Evolutionary conservation across 2,888 invertebrate species (phyloP).

Genomic region (Chromoteleia sp.): DNA sequence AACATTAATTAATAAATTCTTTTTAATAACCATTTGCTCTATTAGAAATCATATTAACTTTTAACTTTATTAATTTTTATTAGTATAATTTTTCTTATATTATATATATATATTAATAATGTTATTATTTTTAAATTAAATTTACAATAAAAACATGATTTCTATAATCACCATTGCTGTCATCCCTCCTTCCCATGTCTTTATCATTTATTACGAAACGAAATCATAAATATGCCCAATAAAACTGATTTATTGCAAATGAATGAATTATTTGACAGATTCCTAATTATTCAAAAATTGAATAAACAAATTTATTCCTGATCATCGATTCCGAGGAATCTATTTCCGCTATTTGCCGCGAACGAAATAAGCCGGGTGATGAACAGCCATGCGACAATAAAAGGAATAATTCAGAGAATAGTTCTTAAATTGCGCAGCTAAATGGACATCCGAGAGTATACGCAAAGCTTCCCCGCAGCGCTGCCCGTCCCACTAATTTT

Average conservation of each 20-base stretch:
- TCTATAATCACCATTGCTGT: background rate
- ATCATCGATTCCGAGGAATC: constrained; percentile 30
- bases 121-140: too few relatives aligned
- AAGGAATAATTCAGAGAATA: constrained; percentile 41
- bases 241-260: constrained; percentile 35
- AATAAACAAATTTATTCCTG: constrained; percentile 45
- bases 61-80: background rate
- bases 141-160: constrained; percentile 1
- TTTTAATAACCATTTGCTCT: too few relatives aligned
- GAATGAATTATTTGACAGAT: constrained; percentile 2
- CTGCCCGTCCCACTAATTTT: constrained; percentile 29
- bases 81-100: background rate
- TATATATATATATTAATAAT: too few relatives aligned
- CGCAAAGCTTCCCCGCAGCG: constrained; percentile 40
- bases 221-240: constrained; percentile 4
- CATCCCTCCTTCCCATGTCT: background rate
- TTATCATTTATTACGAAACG: constrained; percentile 9
- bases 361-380: constrained; percentile 30
- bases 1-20: too few relatives aligned
- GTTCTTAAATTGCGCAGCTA: constrained; percentile 31
- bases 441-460: constrained; percentile 13
- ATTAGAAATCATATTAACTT: too few relatives aligned
- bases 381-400: constrained; percentile 32
- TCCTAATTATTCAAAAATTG: constrained; percentile 5
- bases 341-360: constrained; percentile 25